Percentiles rank a stretch among this genome's conserved stretches.
Conservation (phyloP, 2,113 vertebrate species). For the Alethe castanea region DNA sequence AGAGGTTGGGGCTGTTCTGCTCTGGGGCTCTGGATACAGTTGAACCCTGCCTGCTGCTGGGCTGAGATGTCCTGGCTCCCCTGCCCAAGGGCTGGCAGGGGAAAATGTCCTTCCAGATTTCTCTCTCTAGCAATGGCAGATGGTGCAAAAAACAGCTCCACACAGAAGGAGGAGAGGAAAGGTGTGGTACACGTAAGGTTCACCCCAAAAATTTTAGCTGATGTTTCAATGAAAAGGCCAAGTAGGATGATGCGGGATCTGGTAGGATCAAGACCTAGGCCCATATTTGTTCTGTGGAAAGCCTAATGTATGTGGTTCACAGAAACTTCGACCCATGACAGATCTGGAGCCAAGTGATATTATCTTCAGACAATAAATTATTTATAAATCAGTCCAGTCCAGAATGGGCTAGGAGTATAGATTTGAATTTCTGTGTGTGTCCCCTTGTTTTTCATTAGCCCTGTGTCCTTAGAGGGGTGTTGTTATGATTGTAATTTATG, state of each 20-base stretch:
- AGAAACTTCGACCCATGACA: background rate
- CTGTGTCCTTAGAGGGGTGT: background rate
- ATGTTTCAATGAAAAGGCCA: background rate
- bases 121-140: background rate
- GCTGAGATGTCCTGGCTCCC: background rate
- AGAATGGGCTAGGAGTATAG: background rate
- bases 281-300: background rate
- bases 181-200: fast-evolving
- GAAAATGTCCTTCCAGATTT: background rate
- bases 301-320: background rate
- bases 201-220: background rate
- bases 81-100: background rate
- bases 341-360: background rate
- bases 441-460: background rate
- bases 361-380: background rate
- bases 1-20: fast-evolving
- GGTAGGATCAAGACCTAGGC: background rate
- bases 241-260: background rate
- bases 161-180: background rate
- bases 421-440: background rate
- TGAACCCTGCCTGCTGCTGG: background rate
- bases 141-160: background rate
- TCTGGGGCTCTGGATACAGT: background rate
- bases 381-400: background rate
- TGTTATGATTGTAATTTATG: background rate